Evolutionary conservation across 2,113 vertebrate genomes (phyloP), one percentile per base, ranked within the genome.

Genomic region (Planiliza haematocheilus): DNA sequence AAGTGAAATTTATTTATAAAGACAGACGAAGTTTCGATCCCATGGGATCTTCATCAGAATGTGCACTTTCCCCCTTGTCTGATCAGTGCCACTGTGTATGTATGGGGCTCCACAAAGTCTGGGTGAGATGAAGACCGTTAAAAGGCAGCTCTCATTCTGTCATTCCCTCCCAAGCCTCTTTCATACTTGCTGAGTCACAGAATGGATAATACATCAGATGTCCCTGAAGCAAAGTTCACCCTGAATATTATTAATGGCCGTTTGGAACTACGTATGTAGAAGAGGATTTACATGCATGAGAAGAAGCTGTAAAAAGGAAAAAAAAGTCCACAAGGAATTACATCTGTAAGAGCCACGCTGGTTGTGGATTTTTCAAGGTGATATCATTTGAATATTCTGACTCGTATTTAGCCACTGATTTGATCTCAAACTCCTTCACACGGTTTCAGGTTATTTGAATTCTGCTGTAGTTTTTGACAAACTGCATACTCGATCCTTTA

Each of bases 131-230:
- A 77, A 65, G 73, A 60, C 55, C 80, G 68, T 83, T 83, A 80
- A 82, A 88, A 64, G 20, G 57, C 59, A 56, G 73, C 64, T 74
- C 82, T 77, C 68, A 73, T 68, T 82, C 70, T 74, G 69, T 57
- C 77, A 63, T 58, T 68, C 30, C 52, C 56, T 64, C 39, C 46
- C 43, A 10, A 75, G 39, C 56, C 70, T 82, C 53, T 73, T 69
- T 74, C 67, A 71, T 56, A 81, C 70, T 66, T 83, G 83, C 83
- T 83, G 85, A 90, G 72, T 88, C 81, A 86, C 55, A 70, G 77
- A 79, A 85, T 82, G 68, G 59, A 82, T 76, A 76, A 82, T 36
- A 45, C 39, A 51, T 64, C 62, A 73, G 64, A 74, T 77, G 74
- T 81, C 84, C 84, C 70, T 24, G 46, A 67, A 71, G 82, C 73